A percentile compares a stretch with the other conserved stretches of the same genome.
phyloP scores from a whole-genome alignment of 2,113 vertebrate genomes.

The Saccopteryx bilineata region DNA sequence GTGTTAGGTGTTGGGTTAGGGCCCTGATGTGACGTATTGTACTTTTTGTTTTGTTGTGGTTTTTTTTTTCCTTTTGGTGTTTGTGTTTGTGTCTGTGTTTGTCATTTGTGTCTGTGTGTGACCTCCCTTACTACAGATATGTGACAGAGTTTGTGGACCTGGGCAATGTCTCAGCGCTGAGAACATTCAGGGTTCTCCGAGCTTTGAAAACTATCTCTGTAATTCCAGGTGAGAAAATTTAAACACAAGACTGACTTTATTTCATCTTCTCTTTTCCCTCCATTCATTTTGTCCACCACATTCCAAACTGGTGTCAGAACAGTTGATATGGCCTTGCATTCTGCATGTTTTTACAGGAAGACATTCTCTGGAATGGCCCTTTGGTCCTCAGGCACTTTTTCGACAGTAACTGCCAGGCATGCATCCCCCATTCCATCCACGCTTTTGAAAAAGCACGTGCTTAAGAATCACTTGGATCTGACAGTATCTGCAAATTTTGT shows the following conservation, averaged over 20 bases:
- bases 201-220: constrained; percentile 99
- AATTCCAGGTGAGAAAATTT: constrained; percentile 97
- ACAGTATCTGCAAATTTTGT: background rate
- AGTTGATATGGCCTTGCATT: constrained; percentile 95
- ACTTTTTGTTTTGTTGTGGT: constrained; percentile 95
- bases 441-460: constrained; percentile 73
- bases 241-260: background rate
- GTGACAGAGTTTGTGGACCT: constrained; percentile 99
- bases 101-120: constrained; percentile 98
- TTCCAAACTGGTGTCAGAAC: constrained; percentile 90
- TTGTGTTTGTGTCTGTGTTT: constrained; percentile 92
- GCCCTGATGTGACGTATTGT: constrained; percentile 94
- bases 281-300: constrained; percentile 71
- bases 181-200: constrained; percentile 99
- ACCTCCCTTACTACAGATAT: constrained; percentile 99
- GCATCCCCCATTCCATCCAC: constrained; percentile 67
- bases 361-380: constrained; percentile 57
- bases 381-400: background rate
- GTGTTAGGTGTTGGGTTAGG: constrained; percentile 98
- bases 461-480: constrained; percentile 41
- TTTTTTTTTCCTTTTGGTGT: constrained; percentile 87
- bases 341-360: constrained; percentile 82
- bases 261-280: constrained; percentile 61
- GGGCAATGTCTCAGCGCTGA: constrained; percentile 99
- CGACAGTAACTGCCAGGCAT: constrained; percentile 70